phyloP scores from a whole-genome alignment of 1,140 invertebrate genomes.

The Parasteatoda tepidariorum region DNA sequence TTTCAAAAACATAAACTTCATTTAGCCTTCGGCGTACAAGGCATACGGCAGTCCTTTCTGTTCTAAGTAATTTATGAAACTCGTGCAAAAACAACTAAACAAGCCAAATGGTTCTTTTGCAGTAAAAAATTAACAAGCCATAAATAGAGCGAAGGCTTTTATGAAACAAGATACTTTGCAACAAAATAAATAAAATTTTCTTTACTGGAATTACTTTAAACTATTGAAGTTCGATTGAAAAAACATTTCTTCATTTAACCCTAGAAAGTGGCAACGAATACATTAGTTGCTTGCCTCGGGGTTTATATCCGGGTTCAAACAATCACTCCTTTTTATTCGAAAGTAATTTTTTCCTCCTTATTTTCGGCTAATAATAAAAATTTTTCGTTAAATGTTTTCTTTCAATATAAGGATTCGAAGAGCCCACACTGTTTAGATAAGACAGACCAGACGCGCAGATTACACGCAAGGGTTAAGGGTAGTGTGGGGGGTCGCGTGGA shows the following conservation, averaged over 20 bases:
- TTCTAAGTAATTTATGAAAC: too few relatives aligned
- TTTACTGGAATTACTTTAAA: too few relatives aligned
- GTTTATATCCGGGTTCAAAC: not conserved
- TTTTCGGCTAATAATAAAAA: not conserved
- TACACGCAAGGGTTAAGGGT: not conserved
- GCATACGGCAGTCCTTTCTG: too few relatives aligned
- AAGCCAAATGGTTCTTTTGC: too few relatives aligned
- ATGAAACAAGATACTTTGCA: too few relatives aligned
- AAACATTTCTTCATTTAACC: not conserved
- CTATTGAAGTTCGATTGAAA: conserved; percentile 4
- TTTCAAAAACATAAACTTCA: too few relatives aligned
- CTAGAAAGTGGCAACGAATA: not conserved
- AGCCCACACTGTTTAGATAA: not conserved
- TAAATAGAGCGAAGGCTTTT: too few relatives aligned
- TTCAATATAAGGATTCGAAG: not conserved
- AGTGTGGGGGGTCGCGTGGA: too few relatives aligned
- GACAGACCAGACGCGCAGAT: not conserved
- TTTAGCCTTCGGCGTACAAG: too few relatives aligned
- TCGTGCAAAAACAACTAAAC: too few relatives aligned
- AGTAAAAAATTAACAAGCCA: too few relatives aligned
- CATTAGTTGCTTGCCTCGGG: not conserved
- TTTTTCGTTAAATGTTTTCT: conserved; percentile 5
- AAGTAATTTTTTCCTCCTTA: not conserved
- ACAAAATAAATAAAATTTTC: too few relatives aligned
- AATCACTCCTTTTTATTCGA: conserved; percentile 5